These are phyloP conservation scores for Neolamprologus kungweensis DNA, from an alignment of 2,113 vertebrate species.

Conservation along the genomic window DNA sequence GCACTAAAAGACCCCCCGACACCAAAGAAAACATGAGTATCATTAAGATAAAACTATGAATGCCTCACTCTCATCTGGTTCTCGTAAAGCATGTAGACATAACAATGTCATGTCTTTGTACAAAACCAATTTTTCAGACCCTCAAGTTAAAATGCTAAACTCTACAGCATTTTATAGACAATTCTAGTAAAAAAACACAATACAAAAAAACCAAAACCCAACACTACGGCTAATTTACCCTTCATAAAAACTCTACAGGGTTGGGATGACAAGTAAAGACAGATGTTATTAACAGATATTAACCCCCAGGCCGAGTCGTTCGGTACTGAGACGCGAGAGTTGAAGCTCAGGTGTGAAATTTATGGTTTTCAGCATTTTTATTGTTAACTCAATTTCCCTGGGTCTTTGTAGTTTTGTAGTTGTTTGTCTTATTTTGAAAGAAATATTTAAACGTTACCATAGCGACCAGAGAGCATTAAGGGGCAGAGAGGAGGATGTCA, in stretches of 20 bases:
- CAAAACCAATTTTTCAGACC: background rate
- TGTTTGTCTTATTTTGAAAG: background rate
- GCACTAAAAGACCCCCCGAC: constrained; percentile 70
- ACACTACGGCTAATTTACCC: background rate
- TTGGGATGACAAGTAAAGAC: background rate
- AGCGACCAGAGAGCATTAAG: background rate
- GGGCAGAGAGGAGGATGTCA: background rate
- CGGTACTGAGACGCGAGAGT: background rate
- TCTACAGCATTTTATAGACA: background rate
- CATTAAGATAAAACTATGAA: background rate
- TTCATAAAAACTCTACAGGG: background rate
- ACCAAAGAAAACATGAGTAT: background rate
- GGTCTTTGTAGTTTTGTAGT: background rate
- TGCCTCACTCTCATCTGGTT: background rate
- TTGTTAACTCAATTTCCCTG: background rate
- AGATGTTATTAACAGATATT: background rate
- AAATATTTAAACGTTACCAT: background rate
- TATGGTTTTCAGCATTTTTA: background rate
- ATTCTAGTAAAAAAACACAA: background rate
- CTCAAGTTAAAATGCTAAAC: background rate
- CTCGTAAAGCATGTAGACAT: background rate
- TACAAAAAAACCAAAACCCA: background rate
- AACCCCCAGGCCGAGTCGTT: background rate
- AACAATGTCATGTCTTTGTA: background rate
- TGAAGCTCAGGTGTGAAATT: background rate